These are phyloP conservation scores for Propsilocerus akamusi DNA, from an alignment of 1,140 invertebrate genomes.

Conservation along the genomic window DNA sequence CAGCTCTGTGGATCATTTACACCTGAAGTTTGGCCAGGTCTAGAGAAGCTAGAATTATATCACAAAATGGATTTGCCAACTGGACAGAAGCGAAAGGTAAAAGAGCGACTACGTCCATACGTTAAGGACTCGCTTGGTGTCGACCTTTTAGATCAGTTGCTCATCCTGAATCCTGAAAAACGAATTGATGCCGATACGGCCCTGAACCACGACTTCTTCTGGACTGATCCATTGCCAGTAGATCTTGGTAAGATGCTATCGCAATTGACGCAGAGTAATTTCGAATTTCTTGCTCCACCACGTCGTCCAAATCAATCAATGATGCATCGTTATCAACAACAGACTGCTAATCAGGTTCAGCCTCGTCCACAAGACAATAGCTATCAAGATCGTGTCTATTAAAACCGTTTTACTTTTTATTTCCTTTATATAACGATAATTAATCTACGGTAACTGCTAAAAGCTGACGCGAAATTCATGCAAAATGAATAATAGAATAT, in stretches of 20 bases:
- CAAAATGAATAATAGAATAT: too few species aligned
- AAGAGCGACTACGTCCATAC: conserved; percentile 78
- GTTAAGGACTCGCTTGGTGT: conserved; percentile 84
- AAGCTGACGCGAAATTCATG: too few species aligned
- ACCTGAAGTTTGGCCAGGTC: conserved; percentile 85
- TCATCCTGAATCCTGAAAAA: conserved; percentile 83
- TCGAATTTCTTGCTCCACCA: conserved; percentile 83
- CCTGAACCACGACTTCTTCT: conserved; percentile 96
- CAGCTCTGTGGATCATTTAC: conserved; percentile 94
- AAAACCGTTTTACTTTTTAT: conserved; percentile 7
- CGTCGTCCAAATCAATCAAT: conserved; percentile 45
- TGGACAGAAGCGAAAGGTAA: conserved; percentile 80
- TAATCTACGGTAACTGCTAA: too few species aligned
- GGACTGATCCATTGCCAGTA: conserved; percentile 89
- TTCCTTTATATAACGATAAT: neutral
- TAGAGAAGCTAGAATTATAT: conserved; percentile 82
- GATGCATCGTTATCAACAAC: conserved; percentile 42
- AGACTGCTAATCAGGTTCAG: conserved; percentile 17
- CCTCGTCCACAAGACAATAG: conserved; percentile 23
- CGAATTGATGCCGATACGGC: conserved; percentile 82
- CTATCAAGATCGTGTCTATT: conserved; percentile 23
- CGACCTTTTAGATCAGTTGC: conserved; percentile 81
- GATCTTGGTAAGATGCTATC: conserved; percentile 85
- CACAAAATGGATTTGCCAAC: conserved; percentile 81
- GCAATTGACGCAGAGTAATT: conserved; percentile 89